Evolutionary conservation across 2,888 invertebrate species (phyloP), one percentile per base, ranked within the genome.

Genomic region (Plebejus argus): DNA sequence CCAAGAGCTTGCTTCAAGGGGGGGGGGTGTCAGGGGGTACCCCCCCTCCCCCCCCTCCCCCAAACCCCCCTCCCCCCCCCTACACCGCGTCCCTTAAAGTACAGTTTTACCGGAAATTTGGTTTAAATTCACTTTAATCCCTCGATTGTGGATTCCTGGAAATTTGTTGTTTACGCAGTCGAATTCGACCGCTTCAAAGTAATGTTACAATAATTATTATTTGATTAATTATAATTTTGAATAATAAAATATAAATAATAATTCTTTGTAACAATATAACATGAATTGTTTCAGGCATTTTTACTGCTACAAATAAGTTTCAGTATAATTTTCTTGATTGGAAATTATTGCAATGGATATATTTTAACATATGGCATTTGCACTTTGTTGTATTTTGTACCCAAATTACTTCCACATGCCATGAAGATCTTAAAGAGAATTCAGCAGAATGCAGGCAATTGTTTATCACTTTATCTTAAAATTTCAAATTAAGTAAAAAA

Each of bases 261-360:
- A 53, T 53, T 18, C 5, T 18, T 53, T 53, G 12, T 53, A 12
- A 61, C 23, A 61, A 23, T 3, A 23, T 6, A 61, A 8, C 20
- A 70, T 70, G n/a, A 79, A 83, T 79, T 83, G 79, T 93, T 92
- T 79, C 90, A 94, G 94, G 93, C 92, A 78, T 94, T 92, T 83
- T 81, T 94, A 78, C 81, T 91, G 80, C 84, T 90, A 72, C 91
- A 91, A 83, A 90, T 92, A 81, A 82, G 88, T 79, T 84, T 93
- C 79, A 86, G 87, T 72, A 78, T 86, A 77, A 80, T 87, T 77
- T 90, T 91, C 80, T 78, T 91, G 58, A 83, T 88, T 82, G 92
- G 90, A 80, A 90, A 87, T 82, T 91, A 88, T 83, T 84, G 89
- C 66, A 90, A 86, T 88, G 92, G 91, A 78, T 92, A 91, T 82